phyloP scores from a whole-genome alignment of 2,113 vertebrate genomes.

The Atractosteus spatula region DNA sequence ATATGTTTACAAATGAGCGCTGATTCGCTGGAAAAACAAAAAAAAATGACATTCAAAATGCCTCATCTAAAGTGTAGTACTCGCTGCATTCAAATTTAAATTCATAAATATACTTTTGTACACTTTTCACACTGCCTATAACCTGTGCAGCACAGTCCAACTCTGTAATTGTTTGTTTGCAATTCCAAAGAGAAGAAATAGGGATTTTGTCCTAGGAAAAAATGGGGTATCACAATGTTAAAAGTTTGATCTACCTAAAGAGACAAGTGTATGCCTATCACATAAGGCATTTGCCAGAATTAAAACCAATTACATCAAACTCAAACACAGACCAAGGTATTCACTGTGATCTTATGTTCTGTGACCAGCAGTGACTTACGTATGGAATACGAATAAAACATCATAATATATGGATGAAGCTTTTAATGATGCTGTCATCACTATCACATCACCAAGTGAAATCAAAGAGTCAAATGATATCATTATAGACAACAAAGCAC shows the following conservation, averaged over 20 bases:
- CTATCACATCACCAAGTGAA: slow-evolving; percentile 30
- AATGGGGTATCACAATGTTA: neutral
- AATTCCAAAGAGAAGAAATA: too few relatives aligned
- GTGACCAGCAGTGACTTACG: too few relatives aligned
- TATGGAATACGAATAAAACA: slow-evolving; percentile 10
- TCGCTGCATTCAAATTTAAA: too few relatives aligned
- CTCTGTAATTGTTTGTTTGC: too few relatives aligned
- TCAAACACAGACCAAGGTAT: neutral
- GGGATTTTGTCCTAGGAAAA: too few relatives aligned
- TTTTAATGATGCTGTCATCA: slow-evolving; percentile 31
- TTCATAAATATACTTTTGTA: too few relatives aligned
- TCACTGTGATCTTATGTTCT: neutral
- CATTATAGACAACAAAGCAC: slow-evolving; percentile 15
- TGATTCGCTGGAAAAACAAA: too few relatives aligned
- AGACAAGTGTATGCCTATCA: neutral
- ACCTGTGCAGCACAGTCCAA: too few relatives aligned
- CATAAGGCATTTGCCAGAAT: neutral
- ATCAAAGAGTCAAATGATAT: slow-evolving; percentile 47
- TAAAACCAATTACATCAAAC: neutral
- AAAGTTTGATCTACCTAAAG: neutral
- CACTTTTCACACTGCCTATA: too few relatives aligned
- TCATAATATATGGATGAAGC: slow-evolving; percentile 3
- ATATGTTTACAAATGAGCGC: too few relatives aligned
- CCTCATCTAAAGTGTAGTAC: too few relatives aligned
- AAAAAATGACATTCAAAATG: too few relatives aligned